Conservation (phyloP, 92 coral and sea anemone species). For the Porites lobata region DNA sequence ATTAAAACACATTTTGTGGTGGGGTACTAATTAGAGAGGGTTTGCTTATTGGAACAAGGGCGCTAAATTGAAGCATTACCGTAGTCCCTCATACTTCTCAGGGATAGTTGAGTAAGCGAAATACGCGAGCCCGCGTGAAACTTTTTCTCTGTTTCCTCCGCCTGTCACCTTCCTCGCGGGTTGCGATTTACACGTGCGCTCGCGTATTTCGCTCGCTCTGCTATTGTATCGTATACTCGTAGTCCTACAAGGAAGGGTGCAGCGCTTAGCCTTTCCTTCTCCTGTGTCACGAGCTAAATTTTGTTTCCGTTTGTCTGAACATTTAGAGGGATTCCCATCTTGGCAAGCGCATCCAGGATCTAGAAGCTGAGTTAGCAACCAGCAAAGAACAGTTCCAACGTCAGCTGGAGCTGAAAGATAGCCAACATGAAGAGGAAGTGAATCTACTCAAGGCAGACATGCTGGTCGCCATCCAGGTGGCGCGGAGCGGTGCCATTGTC, state of each 20-base stretch:
- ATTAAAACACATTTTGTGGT: too few relatives aligned
- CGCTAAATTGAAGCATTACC: too few relatives aligned
- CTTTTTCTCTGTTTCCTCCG: too few relatives aligned
- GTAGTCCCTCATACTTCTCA: too few relatives aligned
- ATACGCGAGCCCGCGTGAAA: too few relatives aligned
- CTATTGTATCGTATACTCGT: too few relatives aligned
- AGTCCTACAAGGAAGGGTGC: neutral
- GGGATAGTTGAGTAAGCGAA: too few relatives aligned
- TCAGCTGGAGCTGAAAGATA: slow-evolving; percentile 62
- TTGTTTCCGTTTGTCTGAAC: neutral
- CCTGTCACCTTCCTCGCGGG: too few relatives aligned
- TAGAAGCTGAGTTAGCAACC: slow-evolving; percentile 68
- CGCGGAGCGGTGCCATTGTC: slow-evolving; percentile 68
- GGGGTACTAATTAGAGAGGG: too few relatives aligned
- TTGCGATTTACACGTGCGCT: too few relatives aligned
- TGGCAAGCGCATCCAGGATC: slow-evolving; percentile 60
- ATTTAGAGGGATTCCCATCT: slow-evolving; percentile 56
- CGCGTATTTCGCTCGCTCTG: too few relatives aligned
- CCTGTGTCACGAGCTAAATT: neutral
- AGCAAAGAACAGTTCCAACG: slow-evolving; percentile 49
- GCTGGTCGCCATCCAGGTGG: slow-evolving; percentile 92
- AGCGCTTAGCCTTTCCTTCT: neutral
- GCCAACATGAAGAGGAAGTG: slow-evolving; percentile 77
- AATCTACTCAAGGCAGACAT: slow-evolving; percentile 87
- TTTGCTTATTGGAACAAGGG: too few relatives aligned